These are phyloP conservation scores for Mustela lutreola DNA, from an alignment of 2,113 vertebrate genomes.

Conservation along the genomic window DNA sequence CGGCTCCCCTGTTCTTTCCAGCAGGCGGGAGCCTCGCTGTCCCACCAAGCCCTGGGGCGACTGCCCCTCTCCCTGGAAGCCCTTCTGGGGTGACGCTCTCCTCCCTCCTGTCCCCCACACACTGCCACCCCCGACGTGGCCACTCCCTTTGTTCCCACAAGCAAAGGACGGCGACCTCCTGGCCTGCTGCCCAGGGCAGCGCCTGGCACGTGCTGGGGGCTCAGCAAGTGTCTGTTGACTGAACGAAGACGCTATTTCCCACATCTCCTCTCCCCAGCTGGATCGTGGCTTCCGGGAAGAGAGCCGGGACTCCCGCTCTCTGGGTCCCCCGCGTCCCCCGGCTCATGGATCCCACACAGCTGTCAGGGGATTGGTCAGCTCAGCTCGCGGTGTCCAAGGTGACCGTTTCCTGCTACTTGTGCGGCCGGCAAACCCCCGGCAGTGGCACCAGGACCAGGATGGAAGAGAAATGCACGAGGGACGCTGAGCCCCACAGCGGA, in stretches of 20 bases:
- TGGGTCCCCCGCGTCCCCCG: not conserved
- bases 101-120: not conserved
- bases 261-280: not conserved
- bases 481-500: rapidly evolving
- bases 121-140: not conserved
- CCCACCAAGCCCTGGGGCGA: rapidly evolving
- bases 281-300: not conserved
- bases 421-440: rapidly evolving
- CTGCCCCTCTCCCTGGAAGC: not conserved
- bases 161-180: not conserved
- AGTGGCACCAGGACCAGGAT: not conserved
- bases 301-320: not conserved
- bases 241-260: not conserved
- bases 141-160: not conserved
- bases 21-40: not conserved
- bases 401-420: not conserved
- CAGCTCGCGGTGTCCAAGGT: rapidly evolving
- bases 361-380: not conserved
- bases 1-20: not conserved
- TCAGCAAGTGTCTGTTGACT: not conserved
- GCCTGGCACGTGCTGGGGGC: not conserved
- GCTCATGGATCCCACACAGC: not conserved
- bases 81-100: not conserved
- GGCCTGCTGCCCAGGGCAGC: not conserved
- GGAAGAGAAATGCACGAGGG: not conserved